Evolutionary conservation across 2,888 invertebrate genomes (phyloP).

Genomic region (Cerastis rubricosa): DNA sequence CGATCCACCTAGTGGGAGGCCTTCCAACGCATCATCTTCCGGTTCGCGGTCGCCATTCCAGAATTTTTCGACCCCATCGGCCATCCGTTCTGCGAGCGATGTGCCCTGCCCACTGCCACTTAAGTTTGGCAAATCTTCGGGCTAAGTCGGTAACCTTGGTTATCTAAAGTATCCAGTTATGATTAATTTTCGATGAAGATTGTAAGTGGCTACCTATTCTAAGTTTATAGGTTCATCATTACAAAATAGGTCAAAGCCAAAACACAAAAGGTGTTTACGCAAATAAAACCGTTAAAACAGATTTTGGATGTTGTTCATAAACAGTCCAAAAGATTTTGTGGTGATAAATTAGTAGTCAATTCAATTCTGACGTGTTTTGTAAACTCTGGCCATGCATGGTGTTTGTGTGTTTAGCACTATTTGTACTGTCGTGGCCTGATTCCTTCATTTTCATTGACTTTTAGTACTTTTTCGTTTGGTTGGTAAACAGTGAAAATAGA

Average conservation of each 20-base stretch:
- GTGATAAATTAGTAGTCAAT: conserved; percentile 44
- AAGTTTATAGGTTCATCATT: not conserved
- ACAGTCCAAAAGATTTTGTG: conserved; percentile 21
- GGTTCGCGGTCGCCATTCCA: no score
- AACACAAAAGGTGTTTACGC: conserved; percentile 24
- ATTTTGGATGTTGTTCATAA: conserved; percentile 13
- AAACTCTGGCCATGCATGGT: conserved; percentile 48
- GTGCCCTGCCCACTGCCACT: no score
- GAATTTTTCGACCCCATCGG: no score
- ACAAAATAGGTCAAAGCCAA: conserved; percentile 34
- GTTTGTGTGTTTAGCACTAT: conserved; percentile 46
- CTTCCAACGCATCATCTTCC: no score
- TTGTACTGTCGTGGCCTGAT: conserved; percentile 29
- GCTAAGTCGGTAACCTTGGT: no score
- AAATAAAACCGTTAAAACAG: conserved; percentile 29
- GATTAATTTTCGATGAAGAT: not conserved
- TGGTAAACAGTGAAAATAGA: not conserved
- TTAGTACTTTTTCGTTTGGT: conserved; percentile 26
- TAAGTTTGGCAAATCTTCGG: no score
- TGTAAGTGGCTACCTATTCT: not conserved
- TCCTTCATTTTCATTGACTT: conserved; percentile 37
- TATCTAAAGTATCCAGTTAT: no score
- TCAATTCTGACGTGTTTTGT: conserved; percentile 44
- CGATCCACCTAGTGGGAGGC: no score
- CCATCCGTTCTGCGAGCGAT: no score